Evolutionary conservation across 1,140 invertebrate genomes (phyloP).

Genomic region (Oreohelix idahoensis): DNA sequence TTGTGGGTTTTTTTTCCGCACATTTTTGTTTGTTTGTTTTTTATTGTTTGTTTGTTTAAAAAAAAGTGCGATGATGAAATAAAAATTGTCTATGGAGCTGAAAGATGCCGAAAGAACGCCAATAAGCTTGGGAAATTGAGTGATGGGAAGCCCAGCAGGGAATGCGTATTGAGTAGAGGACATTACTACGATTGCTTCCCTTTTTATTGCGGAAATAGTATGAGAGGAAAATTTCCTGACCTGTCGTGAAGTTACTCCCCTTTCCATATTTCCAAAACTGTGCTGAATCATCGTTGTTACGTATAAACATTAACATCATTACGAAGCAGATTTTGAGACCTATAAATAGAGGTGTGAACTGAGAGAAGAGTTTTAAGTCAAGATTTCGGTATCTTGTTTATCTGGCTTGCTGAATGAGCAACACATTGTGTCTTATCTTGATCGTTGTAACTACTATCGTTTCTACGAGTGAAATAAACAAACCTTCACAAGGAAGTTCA

Average conservation of each 20-base stretch:
- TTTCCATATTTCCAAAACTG: not conserved
- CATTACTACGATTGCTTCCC: no score
- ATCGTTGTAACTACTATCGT: not conserved
- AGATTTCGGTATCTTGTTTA: not conserved
- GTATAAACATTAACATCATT: not conserved
- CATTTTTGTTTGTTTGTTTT: no score
- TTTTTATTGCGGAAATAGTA: no score
- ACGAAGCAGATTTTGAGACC: not conserved
- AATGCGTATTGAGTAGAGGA: no score
- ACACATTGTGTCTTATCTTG: not conserved
- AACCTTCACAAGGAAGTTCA: not conserved
- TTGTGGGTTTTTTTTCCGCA: no score
- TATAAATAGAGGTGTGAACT: not conserved
- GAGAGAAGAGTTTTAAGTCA: not conserved
- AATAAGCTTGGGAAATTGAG: no score
- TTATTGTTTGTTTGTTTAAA: no score
- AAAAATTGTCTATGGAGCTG: no score
- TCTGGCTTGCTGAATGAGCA: not conserved
- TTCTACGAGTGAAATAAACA: not conserved
- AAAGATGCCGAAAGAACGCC: no score
- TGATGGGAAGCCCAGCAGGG: no score
- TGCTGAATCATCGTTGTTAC: not conserved
- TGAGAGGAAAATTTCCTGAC: no score
- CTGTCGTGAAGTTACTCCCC: not conserved
- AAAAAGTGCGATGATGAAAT: no score